Evolutionary conservation across 2,888 invertebrate genomes (phyloP).

Genomic region (Boloria selene): DNA sequence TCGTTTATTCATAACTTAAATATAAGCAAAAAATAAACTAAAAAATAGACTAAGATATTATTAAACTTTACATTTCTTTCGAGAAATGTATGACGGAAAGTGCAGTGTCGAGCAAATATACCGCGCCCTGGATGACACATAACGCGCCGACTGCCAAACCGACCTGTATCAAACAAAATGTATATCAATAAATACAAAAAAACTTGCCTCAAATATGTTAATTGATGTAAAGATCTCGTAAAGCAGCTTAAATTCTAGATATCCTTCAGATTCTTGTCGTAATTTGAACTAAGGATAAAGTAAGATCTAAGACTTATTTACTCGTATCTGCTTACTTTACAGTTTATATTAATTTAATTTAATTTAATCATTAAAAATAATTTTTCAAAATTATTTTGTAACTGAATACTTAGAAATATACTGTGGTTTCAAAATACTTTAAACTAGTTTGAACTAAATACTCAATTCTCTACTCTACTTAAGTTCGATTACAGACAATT

Average conservation of each 20-base stretch:
- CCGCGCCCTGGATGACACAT: slow-evolving; percentile 90
- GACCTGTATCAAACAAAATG: slow-evolving; percentile 70
- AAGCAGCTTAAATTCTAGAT: slow-evolving; percentile 6
- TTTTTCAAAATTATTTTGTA: too few relatives aligned
- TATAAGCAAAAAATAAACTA: slow-evolving; percentile 21
- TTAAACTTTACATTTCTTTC: slow-evolving; percentile 81
- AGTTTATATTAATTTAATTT: too few relatives aligned
- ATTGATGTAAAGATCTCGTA: slow-evolving; percentile 10
- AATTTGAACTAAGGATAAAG: slow-evolving; percentile 9
- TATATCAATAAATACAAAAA: too few relatives aligned
- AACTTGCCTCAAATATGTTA: neutral
- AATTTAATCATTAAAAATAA: too few relatives aligned
- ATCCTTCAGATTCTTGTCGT: slow-evolving; percentile 15
- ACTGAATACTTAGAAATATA: too few relatives aligned
- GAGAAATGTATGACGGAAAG: slow-evolving; percentile 88
- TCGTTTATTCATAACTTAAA: slow-evolving; percentile 15
- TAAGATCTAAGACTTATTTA: neutral
- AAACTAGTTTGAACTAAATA: too few relatives aligned
- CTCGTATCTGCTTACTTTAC: neutral
- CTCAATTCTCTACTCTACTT: too few relatives aligned
- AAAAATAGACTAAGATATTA: neutral
- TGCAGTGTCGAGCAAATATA: slow-evolving; percentile 91
- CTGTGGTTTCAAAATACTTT: too few relatives aligned
- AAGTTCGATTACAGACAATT: too few relatives aligned
- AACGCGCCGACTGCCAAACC: slow-evolving; percentile 91